phyloP scores from a whole-genome alignment of 2,113 vertebrate genomes.

The Sphyrna mokarran region DNA sequence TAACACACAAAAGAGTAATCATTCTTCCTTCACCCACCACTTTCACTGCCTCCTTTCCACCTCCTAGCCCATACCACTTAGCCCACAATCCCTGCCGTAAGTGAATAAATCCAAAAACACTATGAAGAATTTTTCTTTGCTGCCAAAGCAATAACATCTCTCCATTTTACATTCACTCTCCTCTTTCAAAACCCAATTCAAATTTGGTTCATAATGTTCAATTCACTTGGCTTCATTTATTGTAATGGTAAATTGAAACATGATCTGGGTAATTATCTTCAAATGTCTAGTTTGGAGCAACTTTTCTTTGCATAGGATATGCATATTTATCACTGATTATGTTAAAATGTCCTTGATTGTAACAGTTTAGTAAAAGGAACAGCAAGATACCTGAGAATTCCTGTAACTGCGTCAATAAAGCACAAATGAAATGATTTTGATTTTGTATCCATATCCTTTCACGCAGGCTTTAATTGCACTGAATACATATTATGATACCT shows the following conservation, averaged over 20 bases:
- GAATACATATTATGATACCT: not conserved
- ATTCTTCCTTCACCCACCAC: too few relatives aligned
- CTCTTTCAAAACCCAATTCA: not conserved
- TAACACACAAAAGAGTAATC: too few relatives aligned
- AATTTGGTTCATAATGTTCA: not conserved
- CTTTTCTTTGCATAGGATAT: not conserved
- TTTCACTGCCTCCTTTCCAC: too few relatives aligned
- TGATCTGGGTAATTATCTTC: not conserved
- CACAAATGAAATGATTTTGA: not conserved
- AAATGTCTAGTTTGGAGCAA: not conserved
- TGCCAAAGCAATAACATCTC: not conserved
- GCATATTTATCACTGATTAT: conserved; percentile 26
- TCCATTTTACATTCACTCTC: not conserved
- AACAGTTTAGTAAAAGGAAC: conserved; percentile 15
- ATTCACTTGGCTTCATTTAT: not conserved
- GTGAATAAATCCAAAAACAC: not conserved
- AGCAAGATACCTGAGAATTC: not conserved
- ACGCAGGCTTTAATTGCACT: not conserved
- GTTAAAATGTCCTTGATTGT: not conserved
- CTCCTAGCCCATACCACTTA: too few relatives aligned
- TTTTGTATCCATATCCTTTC: not conserved
- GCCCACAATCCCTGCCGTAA: too few relatives aligned
- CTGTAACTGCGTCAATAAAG: not conserved
- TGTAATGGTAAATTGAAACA: not conserved
- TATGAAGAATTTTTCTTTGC: not conserved